Evolutionary conservation across 1,140 invertebrate genomes (phyloP).

Genomic region (Doryteuthis pealeii): DNA sequence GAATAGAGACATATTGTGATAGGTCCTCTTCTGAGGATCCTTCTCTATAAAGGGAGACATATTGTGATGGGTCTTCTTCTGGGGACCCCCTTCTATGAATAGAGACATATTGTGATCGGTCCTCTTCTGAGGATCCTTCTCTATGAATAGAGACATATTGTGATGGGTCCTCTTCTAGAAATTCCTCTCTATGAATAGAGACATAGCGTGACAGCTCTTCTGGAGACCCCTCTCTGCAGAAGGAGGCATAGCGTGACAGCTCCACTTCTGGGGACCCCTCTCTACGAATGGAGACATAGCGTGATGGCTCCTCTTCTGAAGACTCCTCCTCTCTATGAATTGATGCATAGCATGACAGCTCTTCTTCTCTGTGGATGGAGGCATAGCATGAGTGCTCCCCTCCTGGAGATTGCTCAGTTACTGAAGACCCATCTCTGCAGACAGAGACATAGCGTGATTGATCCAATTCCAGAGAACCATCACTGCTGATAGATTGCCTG

Average conservation of each 20-base stretch:
- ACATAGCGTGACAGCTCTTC: neutral
- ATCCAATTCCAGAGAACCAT: no score
- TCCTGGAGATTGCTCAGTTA: no score
- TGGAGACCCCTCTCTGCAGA: neutral
- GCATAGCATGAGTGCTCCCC: neutral
- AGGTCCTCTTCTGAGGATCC: no score
- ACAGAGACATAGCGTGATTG: no score
- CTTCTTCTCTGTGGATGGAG: neutral
- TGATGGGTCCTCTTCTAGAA: neutral
- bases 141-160: neutral
- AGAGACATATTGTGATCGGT: neutral
- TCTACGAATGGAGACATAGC: neutral
- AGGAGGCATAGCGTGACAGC: no score
- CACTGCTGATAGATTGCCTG: no score
- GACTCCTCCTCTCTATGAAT: neutral
- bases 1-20: neutral
- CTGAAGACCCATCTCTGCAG: no score
- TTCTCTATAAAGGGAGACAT: no score
- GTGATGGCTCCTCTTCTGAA: no score
- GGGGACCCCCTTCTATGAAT: neutral
- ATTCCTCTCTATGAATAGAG: neutral
- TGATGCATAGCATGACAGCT: neutral
- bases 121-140: neutral
- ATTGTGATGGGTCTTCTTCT: no score
- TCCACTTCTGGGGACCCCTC: neutral